Percentiles rank a stretch among this genome's conserved stretches.
Evolutionary conservation across 2,888 invertebrate species (phyloP).

Genomic region (Hypsopygia costalis): DNA sequence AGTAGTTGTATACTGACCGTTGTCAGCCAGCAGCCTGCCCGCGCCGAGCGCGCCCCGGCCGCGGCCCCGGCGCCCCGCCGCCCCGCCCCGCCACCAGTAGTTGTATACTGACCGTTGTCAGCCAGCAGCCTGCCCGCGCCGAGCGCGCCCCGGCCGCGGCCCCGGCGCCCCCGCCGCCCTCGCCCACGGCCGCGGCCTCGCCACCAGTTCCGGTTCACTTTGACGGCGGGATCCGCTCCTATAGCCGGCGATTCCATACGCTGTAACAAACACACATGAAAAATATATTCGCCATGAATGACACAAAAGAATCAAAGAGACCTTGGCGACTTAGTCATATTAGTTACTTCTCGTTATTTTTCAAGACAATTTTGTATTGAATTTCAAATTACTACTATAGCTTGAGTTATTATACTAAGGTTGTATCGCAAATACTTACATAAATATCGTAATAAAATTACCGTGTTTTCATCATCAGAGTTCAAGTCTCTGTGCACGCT

Average conservation of each 20-base stretch:
- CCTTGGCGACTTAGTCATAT: no score
- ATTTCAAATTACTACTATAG: no score
- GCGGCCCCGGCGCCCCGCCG: no score
- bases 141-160: slow-evolving; percentile 22
- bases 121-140: slow-evolving; percentile 19
- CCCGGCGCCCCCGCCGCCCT: slow-evolving; percentile 26
- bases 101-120: slow-evolving; percentile 29
- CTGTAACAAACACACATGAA: slow-evolving; percentile 17
- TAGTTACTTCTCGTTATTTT: no score
- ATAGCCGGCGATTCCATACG: slow-evolving; percentile 29
- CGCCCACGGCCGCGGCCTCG: slow-evolving; percentile 28
- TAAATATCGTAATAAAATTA: no score
- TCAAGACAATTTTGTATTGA: no score
- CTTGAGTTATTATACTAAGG: no score
- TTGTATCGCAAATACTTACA: no score
- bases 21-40: slow-evolving; percentile 19
- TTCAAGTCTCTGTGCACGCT: slow-evolving; percentile 39
- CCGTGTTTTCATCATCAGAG: slow-evolving; percentile 47
- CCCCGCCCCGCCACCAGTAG: no score
- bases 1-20: no score
- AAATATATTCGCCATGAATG: no score
- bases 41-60: slow-evolving; percentile 24
- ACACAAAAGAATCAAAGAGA: no score
- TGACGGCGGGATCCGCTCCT: slow-evolving; percentile 2
- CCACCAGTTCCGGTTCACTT: slow-evolving; percentile 20